Evolutionary conservation across 53 echinoderm and acorn worm species (phyloP).

Genomic region (Patiria pectinifera): DNA sequence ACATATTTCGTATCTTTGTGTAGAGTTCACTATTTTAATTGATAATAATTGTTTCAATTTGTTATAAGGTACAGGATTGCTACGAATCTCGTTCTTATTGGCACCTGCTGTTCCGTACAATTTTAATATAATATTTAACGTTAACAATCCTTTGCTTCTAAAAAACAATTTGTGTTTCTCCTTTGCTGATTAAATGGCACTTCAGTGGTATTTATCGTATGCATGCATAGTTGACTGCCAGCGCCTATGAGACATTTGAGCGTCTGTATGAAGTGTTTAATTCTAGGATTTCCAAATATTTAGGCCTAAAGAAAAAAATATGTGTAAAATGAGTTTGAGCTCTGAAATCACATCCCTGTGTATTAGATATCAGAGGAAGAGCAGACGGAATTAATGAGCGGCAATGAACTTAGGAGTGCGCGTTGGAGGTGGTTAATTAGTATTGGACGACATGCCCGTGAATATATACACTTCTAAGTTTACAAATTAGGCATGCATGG

Average conservation of each 20-base stretch:
- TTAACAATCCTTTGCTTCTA: background rate
- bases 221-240: background rate
- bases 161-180: too few relatives aligned
- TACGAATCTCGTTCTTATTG: too few relatives aligned
- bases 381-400: conserved; percentile 42
- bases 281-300: conserved; percentile 5
- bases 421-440: conserved; percentile 42
- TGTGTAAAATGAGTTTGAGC: conserved; percentile 26
- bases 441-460: conserved; percentile 54
- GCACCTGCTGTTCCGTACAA: too few relatives aligned
- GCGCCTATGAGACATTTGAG: background rate
- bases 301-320: background rate
- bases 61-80: too few relatives aligned
- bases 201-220: background rate
- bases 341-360: conserved; percentile 51
- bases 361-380: conserved; percentile 36
- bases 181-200: background rate
- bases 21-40: too few relatives aligned
- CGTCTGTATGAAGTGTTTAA: background rate
- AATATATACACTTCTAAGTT: conserved; percentile 57
- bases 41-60: too few relatives aligned
- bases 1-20: too few relatives aligned
- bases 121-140: background rate
- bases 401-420: background rate
- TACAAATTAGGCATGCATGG: conserved; percentile 60